Conservation (phyloP, 2,888 invertebrate genomes). For the Drosophila formosana region DNA sequence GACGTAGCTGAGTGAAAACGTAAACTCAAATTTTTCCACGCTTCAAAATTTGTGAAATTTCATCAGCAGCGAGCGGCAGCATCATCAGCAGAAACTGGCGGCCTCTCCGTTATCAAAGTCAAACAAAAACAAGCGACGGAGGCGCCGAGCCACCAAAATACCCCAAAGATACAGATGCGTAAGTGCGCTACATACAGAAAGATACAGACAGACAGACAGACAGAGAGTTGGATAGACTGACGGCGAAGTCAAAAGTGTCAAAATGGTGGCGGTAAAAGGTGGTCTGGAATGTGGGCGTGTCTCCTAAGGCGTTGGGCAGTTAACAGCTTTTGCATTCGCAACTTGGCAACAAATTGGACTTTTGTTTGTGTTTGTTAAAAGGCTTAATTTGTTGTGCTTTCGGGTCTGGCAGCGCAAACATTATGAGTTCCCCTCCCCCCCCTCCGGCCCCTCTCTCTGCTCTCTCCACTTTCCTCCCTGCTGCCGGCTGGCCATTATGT, state of each 20-base stretch:
- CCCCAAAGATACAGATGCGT: constrained; percentile 22
- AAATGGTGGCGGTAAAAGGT: constrained; percentile 13
- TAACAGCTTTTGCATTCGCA: constrained; percentile 74
- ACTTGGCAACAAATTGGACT: constrained; percentile 79
- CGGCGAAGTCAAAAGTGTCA: constrained; percentile 31
- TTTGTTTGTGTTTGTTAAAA: constrained; percentile 80
- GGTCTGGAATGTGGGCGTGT: constrained; percentile 9
- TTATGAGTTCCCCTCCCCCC: constrained; percentile 54
- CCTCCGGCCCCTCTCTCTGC: too few relatives aligned
- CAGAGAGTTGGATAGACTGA: not conserved
- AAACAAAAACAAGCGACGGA: constrained; percentile 49
- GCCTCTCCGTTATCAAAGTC: constrained; percentile 52
- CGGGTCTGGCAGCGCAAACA: constrained; percentile 63
- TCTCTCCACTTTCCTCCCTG: not conserved
- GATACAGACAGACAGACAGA: constrained; percentile 23
- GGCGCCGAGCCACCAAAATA: constrained; percentile 9
- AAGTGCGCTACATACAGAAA: constrained; percentile 11
- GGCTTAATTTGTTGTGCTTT: constrained; percentile 79
- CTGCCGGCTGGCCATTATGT: not conserved
- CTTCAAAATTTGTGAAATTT: constrained; percentile 64
- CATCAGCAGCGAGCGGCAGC: constrained; percentile 60
- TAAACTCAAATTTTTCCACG: constrained; percentile 70
- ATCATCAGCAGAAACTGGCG: constrained; percentile 54
- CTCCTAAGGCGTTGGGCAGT: constrained; percentile 55
- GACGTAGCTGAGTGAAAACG: constrained; percentile 51